Evolutionary conservation across 2,888 invertebrate species (phyloP).

Genomic region (Eupithecia insigniata): DNA sequence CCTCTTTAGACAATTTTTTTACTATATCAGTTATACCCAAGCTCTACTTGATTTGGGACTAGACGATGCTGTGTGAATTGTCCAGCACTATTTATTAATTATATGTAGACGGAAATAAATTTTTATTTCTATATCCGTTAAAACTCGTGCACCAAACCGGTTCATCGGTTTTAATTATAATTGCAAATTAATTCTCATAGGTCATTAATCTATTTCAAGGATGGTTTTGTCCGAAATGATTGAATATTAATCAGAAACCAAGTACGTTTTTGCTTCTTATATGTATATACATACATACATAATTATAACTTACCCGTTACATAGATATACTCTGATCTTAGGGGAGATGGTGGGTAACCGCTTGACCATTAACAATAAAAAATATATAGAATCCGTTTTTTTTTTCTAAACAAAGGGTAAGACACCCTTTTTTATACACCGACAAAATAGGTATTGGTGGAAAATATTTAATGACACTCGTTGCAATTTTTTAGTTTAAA

Average conservation of each 20-base stretch:
- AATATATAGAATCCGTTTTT: too few species aligned
- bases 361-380: too few species aligned
- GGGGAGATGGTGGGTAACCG: too few species aligned
- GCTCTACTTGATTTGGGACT: neutral
- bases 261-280: neutral
- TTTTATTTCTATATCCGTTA: too few species aligned
- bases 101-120: too few species aligned
- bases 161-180: constrained; percentile 25
- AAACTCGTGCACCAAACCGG: neutral
- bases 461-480: neutral
- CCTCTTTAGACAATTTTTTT: too few species aligned
- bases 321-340: neutral
- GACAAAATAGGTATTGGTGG: too few species aligned
- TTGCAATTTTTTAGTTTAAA: neutral
- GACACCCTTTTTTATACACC: too few species aligned
- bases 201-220: constrained; percentile 29
- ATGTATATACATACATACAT: too few species aligned
- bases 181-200: constrained; percentile 24
- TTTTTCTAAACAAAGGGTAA: too few species aligned
- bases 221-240: constrained; percentile 21
- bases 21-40: neutral
- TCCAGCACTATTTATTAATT: neutral
- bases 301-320: too few species aligned
- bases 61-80: neutral
- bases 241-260: constrained; percentile 16